Base-by-base conservation (phyloP, 2,888 invertebrate genomes). In the Panzeria rudis region DNA sequence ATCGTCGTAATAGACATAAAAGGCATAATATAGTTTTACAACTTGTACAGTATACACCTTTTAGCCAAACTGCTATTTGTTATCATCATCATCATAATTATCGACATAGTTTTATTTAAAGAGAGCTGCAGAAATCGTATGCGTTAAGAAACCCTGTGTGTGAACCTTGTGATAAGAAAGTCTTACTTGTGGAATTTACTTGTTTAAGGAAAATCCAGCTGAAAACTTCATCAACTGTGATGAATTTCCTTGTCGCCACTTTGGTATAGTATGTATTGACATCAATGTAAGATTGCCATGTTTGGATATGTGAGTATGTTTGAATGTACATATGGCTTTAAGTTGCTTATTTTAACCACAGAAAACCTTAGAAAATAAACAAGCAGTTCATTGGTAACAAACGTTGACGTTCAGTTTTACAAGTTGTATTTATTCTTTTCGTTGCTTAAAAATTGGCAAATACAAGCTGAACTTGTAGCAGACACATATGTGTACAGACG, bases 191-290 rank as follows among this genome's bases (percentile, higher is more conserved):
- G 1, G 25, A 29, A 68, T 62, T 20, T 13, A 44, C 15, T 62
- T 41, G 72, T 29, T 79, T 29, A 68, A 68, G 17, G 32, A 75
- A 81, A 69, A 62, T 81, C 54, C 38, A 56, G 32, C 66, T 69
- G 66, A 59, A 64, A 76, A 64, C 50, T 79, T 79, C 64, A 80
- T 71, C 79, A 80, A 76, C 17, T 38, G 59, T 80, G 66, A 79
- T 80, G 66, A 72, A 84, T 80, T 41, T 84, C 44, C 71, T 64
- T 71, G 84, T 76, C 75, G 62, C 25, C 75, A 71, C 62, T 61
- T 76, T 52, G 75, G 71, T 32, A 71, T 66, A n/a, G n/a, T n/a
- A 72, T 23, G 29, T 71, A 68, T 80, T 76, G 84, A 84, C 54
- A 75, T 47, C 32, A 52, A 44, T 61, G 9, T 17, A 3, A 17